Conservation (phyloP, 2,797 vertebrate species). For the Cryptoblepharus egeriae region DNA sequence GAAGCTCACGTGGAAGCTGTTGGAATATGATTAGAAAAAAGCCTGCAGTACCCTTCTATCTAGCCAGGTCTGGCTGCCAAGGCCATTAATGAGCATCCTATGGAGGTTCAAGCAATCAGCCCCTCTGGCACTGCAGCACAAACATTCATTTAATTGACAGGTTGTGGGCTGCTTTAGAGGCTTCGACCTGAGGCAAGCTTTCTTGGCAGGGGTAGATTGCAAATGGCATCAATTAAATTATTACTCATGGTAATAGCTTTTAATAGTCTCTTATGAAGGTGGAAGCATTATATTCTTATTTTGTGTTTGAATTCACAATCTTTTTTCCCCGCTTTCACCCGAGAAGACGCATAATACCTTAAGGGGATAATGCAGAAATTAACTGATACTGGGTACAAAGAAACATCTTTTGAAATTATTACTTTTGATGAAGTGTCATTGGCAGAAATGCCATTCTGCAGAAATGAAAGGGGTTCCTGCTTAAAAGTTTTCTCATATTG, state of each 20-base stretch:
- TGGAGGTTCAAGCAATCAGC: neutral
- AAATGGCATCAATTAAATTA: neutral
- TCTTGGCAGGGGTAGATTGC: neutral
- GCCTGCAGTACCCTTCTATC: conserved; percentile 4
- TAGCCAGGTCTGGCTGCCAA: conserved; percentile 25
- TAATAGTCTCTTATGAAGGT: neutral
- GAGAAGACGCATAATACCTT: neutral
- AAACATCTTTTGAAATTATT: neutral
- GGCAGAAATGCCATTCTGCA: neutral
- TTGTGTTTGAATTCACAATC: neutral
- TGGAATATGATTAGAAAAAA: conserved; percentile 28
- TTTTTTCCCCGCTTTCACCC: too few species aligned
- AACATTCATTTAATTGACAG: conserved; percentile 26
- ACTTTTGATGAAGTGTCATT: neutral
- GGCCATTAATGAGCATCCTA: conserved; percentile 15
- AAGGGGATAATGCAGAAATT: neutral
- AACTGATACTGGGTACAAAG: neutral
- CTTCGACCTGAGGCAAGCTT: neutral
- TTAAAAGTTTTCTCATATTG: neutral
- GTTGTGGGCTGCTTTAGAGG: neutral
- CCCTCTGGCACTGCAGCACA: neutral
- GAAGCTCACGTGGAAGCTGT: neutral
- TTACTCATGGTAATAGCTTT: neutral
- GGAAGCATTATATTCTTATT: neutral
- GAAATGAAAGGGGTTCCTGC: neutral